Conservation (phyloP, 1,140 invertebrate genomes). For the Sinonovacula constricta region DNA sequence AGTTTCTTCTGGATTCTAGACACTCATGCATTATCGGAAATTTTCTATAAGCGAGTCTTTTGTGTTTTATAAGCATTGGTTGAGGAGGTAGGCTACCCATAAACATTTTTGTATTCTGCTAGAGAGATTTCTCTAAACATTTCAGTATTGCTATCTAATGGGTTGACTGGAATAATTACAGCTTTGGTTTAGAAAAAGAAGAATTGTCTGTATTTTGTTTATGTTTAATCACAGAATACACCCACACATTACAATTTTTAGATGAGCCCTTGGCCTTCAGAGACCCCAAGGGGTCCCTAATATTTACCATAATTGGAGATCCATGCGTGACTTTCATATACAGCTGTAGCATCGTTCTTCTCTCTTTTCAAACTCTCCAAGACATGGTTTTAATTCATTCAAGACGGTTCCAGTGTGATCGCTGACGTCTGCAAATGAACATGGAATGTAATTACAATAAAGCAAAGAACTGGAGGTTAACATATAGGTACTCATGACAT, state of each 20-base stretch:
- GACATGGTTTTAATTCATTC: constrained; percentile 1
- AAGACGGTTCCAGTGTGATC: not conserved
- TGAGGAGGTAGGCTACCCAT: not conserved
- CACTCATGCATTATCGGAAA: not conserved
- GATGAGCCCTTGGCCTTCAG: constrained; percentile 30
- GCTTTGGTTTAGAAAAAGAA: constrained; percentile 1
- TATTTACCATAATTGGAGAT: constrained; percentile 3
- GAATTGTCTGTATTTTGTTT: constrained; percentile 20
- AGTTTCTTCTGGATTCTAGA: constrained; percentile 1
- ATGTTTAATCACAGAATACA: constrained; percentile 34
- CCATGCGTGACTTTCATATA: not conserved
- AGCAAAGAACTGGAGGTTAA: not conserved
- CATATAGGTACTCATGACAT: constrained; percentile 1
- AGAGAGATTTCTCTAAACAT: constrained; percentile 1
- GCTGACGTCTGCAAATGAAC: not conserved
- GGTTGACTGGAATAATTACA: constrained; percentile 1
- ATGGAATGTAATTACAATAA: not conserved
- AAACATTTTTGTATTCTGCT: constrained; percentile 1
- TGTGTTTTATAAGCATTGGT: constrained; percentile 1
- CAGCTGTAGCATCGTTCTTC: not conserved
- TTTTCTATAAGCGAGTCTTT: constrained; percentile 1
- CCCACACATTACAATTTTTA: constrained; percentile 34
- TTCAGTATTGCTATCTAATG: constrained; percentile 1
- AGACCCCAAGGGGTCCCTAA: constrained; percentile 32
- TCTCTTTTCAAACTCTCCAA: constrained; percentile 1